phyloP scores from a whole-genome alignment of 1,140 invertebrate species.

The Hypothenemus hampei region DNA sequence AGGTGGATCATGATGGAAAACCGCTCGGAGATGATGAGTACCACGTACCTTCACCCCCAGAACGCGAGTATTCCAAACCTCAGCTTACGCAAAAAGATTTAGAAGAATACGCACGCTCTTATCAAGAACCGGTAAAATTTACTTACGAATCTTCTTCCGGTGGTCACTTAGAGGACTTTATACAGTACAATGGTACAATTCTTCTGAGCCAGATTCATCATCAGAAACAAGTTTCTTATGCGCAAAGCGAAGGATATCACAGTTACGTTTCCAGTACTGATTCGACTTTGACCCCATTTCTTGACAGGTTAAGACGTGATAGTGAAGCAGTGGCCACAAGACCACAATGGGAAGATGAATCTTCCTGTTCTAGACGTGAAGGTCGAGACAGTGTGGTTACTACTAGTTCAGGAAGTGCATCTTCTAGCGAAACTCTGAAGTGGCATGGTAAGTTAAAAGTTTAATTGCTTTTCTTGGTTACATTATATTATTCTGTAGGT shows the following conservation, averaged over 20 bases:
- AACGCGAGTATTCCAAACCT: conserved; percentile 57
- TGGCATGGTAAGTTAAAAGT: conserved; percentile 57
- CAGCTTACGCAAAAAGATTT: conserved; percentile 62
- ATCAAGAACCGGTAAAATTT: conserved; percentile 48
- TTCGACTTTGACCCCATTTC: conserved; percentile 72
- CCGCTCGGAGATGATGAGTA: conserved; percentile 63
- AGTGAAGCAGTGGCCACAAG: conserved; percentile 57
- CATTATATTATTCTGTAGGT: conserved; percentile 5
- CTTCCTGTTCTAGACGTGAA: conserved; percentile 34
- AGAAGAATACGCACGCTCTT: conserved; percentile 63
- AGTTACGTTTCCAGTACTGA: conserved; percentile 76
- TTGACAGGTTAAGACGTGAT: conserved; percentile 61
- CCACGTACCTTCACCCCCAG: conserved; percentile 68
- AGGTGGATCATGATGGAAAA: conserved; percentile 63
- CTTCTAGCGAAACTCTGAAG: conserved; percentile 75
- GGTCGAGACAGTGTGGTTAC: conserved; percentile 67
- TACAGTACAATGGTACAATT: conserved; percentile 46
- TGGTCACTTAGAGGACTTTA: conserved; percentile 43
- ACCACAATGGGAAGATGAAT: conserved; percentile 53
- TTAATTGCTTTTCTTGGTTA: background rate
- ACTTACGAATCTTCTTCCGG: conserved; percentile 22
- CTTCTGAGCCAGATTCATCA: conserved; percentile 60
- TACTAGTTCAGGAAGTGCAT: conserved; percentile 62
- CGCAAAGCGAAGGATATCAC: conserved; percentile 76
- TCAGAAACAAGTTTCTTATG: conserved; percentile 71